Conservation (phyloP, 2,113 vertebrate species). For the Camelus bactrianus region DNA sequence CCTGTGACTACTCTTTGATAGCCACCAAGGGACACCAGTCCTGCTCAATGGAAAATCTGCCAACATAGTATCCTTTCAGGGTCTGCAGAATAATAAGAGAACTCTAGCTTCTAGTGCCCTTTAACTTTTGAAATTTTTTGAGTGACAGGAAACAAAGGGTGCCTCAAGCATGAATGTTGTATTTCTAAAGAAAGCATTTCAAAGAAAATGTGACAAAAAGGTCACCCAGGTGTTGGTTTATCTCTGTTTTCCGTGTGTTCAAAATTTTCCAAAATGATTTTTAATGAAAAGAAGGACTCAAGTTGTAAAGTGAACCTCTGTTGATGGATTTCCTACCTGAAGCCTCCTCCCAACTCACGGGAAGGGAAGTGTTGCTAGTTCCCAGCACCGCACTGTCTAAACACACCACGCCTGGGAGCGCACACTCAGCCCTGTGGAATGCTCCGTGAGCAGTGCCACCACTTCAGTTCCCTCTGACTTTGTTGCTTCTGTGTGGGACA, state of each 20-base stretch:
- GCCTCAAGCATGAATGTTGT: background rate
- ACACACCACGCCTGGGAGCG: rapidly evolving
- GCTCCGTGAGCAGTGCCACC: background rate
- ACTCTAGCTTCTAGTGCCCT: background rate
- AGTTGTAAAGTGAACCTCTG: background rate
- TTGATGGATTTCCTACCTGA: background rate
- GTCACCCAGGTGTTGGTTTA: background rate
- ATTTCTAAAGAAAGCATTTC: background rate
- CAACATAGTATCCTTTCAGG: background rate
- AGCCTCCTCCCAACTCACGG: background rate
- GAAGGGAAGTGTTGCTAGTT: background rate
- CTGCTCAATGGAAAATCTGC: background rate
- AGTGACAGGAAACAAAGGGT: background rate
- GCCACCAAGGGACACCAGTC: background rate
- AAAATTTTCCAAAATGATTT: background rate
- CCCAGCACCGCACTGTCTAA: rapidly evolving
- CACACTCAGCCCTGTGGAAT: rapidly evolving
- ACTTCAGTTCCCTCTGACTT: rapidly evolving
- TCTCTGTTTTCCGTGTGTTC: background rate
- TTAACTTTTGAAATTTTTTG: background rate
- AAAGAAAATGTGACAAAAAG: background rate
- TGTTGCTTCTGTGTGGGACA: background rate
- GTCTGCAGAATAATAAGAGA: background rate
- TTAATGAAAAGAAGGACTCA: background rate
- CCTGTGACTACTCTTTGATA: background rate